These are phyloP conservation scores for Hofmannophila pseudospretella DNA, from an alignment of 2,888 invertebrate species.

Conservation along the genomic window DNA sequence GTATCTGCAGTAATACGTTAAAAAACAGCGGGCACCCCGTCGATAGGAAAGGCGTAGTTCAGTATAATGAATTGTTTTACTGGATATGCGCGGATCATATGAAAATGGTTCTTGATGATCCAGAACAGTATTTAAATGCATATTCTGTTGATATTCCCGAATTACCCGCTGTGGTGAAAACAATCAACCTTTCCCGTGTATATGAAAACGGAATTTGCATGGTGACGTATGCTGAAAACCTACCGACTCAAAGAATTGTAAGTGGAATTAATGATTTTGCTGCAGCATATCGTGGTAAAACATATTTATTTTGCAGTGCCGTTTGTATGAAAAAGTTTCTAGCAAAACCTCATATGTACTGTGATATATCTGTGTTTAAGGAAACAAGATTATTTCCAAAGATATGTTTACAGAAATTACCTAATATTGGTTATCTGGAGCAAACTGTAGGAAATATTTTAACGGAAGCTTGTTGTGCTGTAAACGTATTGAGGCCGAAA, in stretches of 20 bases:
- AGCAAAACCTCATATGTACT: constrained; percentile 66
- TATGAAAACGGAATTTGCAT: constrained; percentile 79
- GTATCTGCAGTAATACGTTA: constrained; percentile 56
- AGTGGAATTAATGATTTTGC: constrained; percentile 64
- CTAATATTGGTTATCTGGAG: constrained; percentile 79
- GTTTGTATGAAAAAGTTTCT: constrained; percentile 74
- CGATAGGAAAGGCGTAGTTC: constrained; percentile 75
- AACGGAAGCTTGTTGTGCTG: constrained; percentile 71
- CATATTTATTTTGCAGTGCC: constrained; percentile 76
- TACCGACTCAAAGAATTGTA: constrained; percentile 61
- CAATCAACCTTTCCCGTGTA: constrained; percentile 49
- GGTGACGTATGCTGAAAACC: constrained; percentile 77
- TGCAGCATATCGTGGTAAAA: constrained; percentile 62
- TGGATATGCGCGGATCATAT: constrained; percentile 80
- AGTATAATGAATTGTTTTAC: constrained; percentile 74
- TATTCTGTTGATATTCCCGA: constrained; percentile 55
- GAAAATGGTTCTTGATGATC: constrained; percentile 56
- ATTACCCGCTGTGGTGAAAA: constrained; percentile 65
- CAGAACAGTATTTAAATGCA: constrained; percentile 47
- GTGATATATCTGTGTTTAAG: constrained; percentile 59
- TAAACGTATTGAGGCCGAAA: constrained; percentile 75
- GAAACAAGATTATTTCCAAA: constrained; percentile 47
- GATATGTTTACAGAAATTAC: constrained; percentile 65
- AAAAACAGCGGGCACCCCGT: constrained; percentile 62
- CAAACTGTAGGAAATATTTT: constrained; percentile 76